phyloP scores from a whole-genome alignment of 2,113 vertebrate genomes.

The Bubo blakistoni region DNA sequence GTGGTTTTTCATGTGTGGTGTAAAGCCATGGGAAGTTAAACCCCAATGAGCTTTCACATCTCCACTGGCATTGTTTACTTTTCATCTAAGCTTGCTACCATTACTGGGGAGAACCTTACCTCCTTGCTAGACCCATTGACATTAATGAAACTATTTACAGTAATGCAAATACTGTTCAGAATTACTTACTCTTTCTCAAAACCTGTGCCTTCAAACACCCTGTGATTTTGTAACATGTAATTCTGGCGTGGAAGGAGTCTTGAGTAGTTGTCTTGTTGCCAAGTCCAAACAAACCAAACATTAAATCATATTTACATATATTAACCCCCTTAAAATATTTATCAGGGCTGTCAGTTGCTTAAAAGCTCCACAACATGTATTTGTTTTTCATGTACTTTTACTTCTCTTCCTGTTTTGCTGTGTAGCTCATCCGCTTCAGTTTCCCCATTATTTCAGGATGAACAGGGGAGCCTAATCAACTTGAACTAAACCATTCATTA shows the following conservation, averaged over 20 bases:
- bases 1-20: not conserved
- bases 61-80: not conserved
- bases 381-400: not conserved
- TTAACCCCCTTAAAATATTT: not conserved
- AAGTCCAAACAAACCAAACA: not conserved
- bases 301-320: rapidly evolving
- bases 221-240: not conserved
- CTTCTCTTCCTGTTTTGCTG: not conserved
- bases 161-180: not conserved
- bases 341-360: rapidly evolving
- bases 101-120: not conserved
- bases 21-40: not conserved
- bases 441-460: not conserved
- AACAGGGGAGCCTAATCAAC: not conserved
- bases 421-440: not conserved
- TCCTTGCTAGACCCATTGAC: no score
- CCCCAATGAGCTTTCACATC: not conserved
- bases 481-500: not conserved
- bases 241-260: not conserved
- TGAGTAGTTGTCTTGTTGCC: not conserved
- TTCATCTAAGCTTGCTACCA: not conserved
- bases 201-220: not conserved
- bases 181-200: not conserved
- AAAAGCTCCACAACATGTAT: not conserved
- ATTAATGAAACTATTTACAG: not conserved